Evolutionary conservation across 2,797 vertebrate species (phyloP), one percentile per base, ranked within the genome.

Genomic region (Ctenosaura bakeri): DNA sequence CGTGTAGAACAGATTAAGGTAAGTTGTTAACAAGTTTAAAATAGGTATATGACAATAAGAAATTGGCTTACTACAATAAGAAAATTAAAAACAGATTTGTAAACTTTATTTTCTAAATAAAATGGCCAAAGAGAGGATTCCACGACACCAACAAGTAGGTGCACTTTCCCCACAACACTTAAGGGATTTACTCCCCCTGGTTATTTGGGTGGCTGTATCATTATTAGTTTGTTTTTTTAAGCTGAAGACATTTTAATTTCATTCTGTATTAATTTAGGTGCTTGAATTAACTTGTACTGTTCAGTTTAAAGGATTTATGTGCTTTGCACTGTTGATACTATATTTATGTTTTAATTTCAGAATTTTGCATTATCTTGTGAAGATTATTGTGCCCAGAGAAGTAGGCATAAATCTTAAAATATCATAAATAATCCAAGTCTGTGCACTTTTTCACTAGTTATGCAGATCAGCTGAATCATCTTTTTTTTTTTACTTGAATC

Each of bases 1-100:
- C 98, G 99, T 4, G 91, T 99, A 74, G 99, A 99, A 86, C 99
- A 99, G 96, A 99, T 99, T 90, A 99, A 99, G 98, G 99, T 99
- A 91, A 86, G 92, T 81, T 56, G 26, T 46, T 88, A 62, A 71
- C 16, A 54, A 26, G 59, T 62, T 62, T 62, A 22, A 62, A 18
- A 3, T 50, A 46, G 24, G 42, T 46, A 35, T 3, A 3, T 24
- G 76, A 29, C 4, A 38, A 46, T 42, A 66, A n/a, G 29, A 46
- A 42, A 46, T 32, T 42, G 22, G 4, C 64, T 73, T 80, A 14
- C 59, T 74, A 38, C 6, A 22, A 29, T n/a, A 73, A 35, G 22
- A 18, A 35, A 54, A 18, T 46, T 86, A 77, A 42, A n/a, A 59
- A 42, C 59, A 26, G 14, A 16, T 29, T 14, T 69, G 42, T 86